Conservation (phyloP, 1,140 invertebrate species). For the Forficula auricularia region DNA sequence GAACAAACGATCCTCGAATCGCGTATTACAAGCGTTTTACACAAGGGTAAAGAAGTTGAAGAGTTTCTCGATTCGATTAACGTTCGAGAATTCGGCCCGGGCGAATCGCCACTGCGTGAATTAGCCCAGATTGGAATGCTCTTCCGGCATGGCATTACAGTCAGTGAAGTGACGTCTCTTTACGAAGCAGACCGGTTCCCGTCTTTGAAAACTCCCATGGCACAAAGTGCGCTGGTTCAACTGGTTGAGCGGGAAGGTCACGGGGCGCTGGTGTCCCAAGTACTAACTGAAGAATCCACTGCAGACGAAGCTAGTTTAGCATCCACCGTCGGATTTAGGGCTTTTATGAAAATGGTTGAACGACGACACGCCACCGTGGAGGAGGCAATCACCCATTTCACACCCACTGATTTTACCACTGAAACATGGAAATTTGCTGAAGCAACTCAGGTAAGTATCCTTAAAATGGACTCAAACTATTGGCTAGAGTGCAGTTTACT, state of each 20-base stretch:
- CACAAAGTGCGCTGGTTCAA: conserved; percentile 62
- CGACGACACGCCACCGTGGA: conserved; percentile 59
- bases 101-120: conserved; percentile 56
- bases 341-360: conserved; percentile 69
- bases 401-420: conserved; percentile 61
- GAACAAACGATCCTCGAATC: conserved; percentile 11
- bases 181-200: conserved; percentile 63
- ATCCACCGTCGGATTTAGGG: conserved; percentile 59
- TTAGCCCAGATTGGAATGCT: conserved; percentile 62
- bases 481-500: neutral
- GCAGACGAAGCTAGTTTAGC: conserved; percentile 54
- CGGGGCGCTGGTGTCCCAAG: conserved; percentile 48
- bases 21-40: conserved; percentile 10
- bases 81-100: conserved; percentile 58
- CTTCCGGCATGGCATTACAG: conserved; percentile 50
- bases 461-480: neutral
- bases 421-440: conserved; percentile 55
- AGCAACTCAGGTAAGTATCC: conserved; percentile 35
- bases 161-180: conserved; percentile 55
- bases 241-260: conserved; percentile 64
- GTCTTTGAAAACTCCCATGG: conserved; percentile 51
- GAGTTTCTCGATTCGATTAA: conserved; percentile 53
- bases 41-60: conserved; percentile 43
- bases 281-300: conserved; percentile 53
- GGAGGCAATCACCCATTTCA: conserved; percentile 62